A percentile compares a stretch with the other conserved stretches of the same genome.
Conservation (phyloP, 1,140 invertebrate genomes). For the Macrosteles quadrilineatus region DNA sequence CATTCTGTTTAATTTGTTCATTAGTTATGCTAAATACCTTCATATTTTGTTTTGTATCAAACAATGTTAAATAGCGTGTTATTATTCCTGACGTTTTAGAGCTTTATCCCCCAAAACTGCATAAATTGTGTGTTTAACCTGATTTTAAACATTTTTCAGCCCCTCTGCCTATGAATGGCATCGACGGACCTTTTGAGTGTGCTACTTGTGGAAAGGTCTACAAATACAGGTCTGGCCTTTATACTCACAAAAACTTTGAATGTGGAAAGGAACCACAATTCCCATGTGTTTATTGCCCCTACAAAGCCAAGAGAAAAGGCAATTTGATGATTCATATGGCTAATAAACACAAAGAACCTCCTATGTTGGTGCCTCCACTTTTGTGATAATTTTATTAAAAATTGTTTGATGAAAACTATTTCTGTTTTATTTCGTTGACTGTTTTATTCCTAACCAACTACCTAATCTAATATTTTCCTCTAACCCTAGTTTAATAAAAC, state of each 20-base stretch:
- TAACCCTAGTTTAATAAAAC: no score
- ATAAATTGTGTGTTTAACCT: no score
- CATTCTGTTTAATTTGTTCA: no score
- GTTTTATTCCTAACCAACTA: background rate
- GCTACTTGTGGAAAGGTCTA: constrained; percentile 65
- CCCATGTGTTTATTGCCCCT: constrained; percentile 55
- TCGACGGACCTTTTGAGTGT: constrained; percentile 48
- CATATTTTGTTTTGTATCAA: no score
- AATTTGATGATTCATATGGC: constrained; percentile 32
- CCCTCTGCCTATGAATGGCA: no score
- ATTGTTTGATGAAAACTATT: no score
- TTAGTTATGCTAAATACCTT: no score
- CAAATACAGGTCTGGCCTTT: constrained; percentile 56
- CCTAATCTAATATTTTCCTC: background rate
- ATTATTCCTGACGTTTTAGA: no score
- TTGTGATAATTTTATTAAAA: background rate
- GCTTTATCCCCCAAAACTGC: no score
- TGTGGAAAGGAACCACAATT: constrained; percentile 61
- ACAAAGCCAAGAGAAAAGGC: constrained; percentile 57
- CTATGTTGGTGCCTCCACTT: background rate
- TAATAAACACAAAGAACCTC: background rate
- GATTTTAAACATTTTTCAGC: no score
- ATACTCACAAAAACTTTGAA: constrained; percentile 53
- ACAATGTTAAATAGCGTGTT: no score
- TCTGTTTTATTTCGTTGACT: background rate